These are phyloP conservation scores for Paralvinella palmiformis DNA, from an alignment of 1,140 invertebrate genomes.

Conservation along the genomic window DNA sequence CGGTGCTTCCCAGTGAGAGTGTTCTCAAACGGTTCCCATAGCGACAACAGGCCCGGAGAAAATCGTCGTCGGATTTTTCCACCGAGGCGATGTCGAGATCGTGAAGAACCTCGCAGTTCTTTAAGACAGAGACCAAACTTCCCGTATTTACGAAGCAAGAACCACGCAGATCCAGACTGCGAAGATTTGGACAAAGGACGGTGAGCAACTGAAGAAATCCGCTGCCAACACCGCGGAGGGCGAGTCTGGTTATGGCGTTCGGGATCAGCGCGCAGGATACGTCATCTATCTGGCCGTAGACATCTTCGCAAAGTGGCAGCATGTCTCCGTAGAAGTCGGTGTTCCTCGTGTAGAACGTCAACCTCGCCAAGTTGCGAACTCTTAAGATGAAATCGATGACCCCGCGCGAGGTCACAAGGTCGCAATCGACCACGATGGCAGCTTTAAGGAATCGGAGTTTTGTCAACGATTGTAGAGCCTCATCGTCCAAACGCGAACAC, in stretches of 20 bases:
- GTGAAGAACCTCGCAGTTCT: not conserved
- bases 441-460: not conserved
- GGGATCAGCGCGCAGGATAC: not conserved
- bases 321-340: not conserved
- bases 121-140: not conserved
- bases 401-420: not conserved
- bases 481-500: not conserved
- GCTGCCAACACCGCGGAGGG: not conserved
- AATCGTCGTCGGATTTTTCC: not conserved
- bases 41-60: not conserved
- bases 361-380: not conserved
- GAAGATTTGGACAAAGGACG: not conserved
- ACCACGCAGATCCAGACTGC: not conserved
- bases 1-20: not conserved
- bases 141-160: not conserved
- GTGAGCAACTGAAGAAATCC: not conserved
- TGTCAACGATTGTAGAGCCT: not conserved
- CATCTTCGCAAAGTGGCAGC: not conserved
- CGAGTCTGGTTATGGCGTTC: not conserved
- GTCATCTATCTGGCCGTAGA: not conserved
- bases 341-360: not conserved
- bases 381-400: not conserved
- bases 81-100: not conserved
- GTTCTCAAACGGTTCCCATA: not conserved
- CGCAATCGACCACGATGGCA: not conserved